Percentiles rank a stretch among this genome's conserved stretches.
These are phyloP conservation scores for Talpa occidentalis DNA, from an alignment of 2,113 vertebrate genomes.

Conservation along the genomic window DNA sequence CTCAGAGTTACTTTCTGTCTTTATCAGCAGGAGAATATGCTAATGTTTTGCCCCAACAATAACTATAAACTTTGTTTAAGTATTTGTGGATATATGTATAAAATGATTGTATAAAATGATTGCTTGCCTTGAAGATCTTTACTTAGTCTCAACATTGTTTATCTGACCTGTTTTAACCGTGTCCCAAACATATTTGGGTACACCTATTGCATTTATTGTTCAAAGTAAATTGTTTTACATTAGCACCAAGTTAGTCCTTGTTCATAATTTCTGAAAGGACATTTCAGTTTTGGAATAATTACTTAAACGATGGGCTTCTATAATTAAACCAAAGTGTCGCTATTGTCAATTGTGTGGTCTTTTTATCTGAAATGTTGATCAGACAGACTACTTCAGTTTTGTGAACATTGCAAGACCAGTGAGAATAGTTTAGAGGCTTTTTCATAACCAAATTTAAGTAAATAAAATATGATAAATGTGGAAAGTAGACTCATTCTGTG, in stretches of 20 bases:
- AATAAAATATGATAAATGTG: constrained; percentile 2
- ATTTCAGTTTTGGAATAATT: constrained; percentile 45
- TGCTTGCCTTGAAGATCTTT: constrained; percentile 37
- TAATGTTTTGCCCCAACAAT: constrained; percentile 62
- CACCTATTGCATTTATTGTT: constrained; percentile 65
- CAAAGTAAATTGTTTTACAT: constrained; percentile 68
- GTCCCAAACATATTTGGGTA: constrained; percentile 49
- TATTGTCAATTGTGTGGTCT: constrained; percentile 44
- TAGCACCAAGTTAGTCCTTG: constrained; percentile 37
- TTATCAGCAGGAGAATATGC: constrained; percentile 56
- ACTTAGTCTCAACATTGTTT: constrained; percentile 61
- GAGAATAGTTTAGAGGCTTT: constrained; percentile 45
- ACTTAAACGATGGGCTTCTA: not conserved
- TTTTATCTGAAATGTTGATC: constrained; percentile 64
- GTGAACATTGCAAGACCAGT: constrained; percentile 36
- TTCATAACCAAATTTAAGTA: constrained; percentile 53
- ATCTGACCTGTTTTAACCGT: constrained; percentile 64
- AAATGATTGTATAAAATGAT: constrained; percentile 50
- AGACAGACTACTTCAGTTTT: constrained; percentile 51
- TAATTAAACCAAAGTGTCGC: constrained; percentile 40
- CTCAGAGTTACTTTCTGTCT: constrained; percentile 71
- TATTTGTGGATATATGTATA: constrained; percentile 59
- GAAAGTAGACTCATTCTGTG: constrained; percentile 51
- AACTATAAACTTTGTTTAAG: constrained; percentile 41
- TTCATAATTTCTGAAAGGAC: constrained; percentile 56